These are phyloP conservation scores for silkworm (Bombyx mori) DNA, from an alignment of 1,140 invertebrate genomes.

Conservation along the genomic window DNA sequence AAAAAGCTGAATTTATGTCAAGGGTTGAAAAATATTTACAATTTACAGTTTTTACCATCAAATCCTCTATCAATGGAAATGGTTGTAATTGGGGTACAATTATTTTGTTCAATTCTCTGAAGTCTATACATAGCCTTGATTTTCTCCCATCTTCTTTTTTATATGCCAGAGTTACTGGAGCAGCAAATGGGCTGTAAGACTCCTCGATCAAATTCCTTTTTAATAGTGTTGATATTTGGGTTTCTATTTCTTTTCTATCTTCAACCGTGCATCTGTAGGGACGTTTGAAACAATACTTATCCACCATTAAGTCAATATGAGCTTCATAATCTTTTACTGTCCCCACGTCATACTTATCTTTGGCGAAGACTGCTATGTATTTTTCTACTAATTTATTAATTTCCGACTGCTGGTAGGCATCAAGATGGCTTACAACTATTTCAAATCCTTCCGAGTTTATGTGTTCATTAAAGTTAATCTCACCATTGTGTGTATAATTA, in stretches of 20 bases:
- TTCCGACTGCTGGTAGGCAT: conserved; percentile 5
- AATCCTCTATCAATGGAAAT: no score
- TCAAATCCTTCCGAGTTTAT: conserved; percentile 1
- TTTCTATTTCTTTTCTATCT: conserved; percentile 30
- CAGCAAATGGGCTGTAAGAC: conserved; percentile 1
- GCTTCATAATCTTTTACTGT: conserved; percentile 12
- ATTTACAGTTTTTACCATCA: no score
- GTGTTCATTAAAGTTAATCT: no score
- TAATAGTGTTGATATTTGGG: conserved; percentile 29
- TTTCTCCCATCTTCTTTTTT: no score
- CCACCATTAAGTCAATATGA: conserved; percentile 25
- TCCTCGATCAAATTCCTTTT: conserved; percentile 20
- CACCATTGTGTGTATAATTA: no score
- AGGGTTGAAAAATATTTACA: no score
- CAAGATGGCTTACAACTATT: conserved; percentile 2
- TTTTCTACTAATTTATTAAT: conserved; percentile 8
- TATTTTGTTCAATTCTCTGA: no score
- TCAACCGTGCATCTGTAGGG: conserved; percentile 17
- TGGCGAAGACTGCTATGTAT: conserved; percentile 5
- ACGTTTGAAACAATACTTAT: conserved; percentile 31
- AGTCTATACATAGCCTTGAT: no score
- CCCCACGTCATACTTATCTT: neutral
- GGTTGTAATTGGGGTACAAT: no score
- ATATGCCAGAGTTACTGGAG: no score
- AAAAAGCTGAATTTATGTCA: no score